Evolutionary conservation across 2,113 vertebrate genomes (phyloP).

Genomic region (Apodemus sylvaticus): DNA sequence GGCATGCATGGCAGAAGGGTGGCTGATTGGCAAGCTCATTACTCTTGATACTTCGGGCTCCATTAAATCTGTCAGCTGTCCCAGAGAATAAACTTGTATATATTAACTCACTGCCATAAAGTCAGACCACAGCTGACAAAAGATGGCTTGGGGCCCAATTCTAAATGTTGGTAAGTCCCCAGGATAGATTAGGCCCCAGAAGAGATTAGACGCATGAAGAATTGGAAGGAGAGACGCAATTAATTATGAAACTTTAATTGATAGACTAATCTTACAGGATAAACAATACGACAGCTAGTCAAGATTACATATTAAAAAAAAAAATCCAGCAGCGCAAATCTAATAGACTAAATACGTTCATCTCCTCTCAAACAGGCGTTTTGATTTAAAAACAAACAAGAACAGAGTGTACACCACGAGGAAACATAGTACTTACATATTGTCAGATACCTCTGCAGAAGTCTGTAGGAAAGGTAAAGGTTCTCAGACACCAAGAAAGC

Average conservation of each 20-base stretch:
- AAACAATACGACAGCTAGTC: constrained; percentile 86
- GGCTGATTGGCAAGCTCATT: background rate
- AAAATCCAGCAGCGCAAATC: constrained; percentile 86
- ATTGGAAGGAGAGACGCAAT: constrained; percentile 66
- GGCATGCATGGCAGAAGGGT: background rate
- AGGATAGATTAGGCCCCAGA: background rate
- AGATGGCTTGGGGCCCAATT: background rate
- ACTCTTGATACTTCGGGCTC: background rate
- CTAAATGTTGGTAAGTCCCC: constrained; percentile 33
- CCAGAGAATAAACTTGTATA: background rate
- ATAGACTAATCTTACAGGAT: constrained; percentile 87
- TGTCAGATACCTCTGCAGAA: constrained; percentile 81
- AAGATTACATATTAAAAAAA: constrained; percentile 85
- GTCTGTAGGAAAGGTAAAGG: constrained; percentile 66
- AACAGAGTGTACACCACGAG: constrained; percentile 67
- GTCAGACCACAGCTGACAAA: background rate
- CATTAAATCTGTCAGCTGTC: background rate
- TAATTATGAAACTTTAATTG: constrained; percentile 90
- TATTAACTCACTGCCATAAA: background rate
- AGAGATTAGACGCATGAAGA: constrained; percentile 48
- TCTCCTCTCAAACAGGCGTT: constrained; percentile 82
- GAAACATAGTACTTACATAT: constrained; percentile 80
- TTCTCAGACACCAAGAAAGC: constrained; percentile 69
- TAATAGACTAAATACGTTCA: constrained; percentile 84
- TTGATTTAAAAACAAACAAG: constrained; percentile 83